These are phyloP conservation scores for Drosophila neotestacea DNA, from an alignment of 2,888 invertebrate genomes.

Conservation along the genomic window DNA sequence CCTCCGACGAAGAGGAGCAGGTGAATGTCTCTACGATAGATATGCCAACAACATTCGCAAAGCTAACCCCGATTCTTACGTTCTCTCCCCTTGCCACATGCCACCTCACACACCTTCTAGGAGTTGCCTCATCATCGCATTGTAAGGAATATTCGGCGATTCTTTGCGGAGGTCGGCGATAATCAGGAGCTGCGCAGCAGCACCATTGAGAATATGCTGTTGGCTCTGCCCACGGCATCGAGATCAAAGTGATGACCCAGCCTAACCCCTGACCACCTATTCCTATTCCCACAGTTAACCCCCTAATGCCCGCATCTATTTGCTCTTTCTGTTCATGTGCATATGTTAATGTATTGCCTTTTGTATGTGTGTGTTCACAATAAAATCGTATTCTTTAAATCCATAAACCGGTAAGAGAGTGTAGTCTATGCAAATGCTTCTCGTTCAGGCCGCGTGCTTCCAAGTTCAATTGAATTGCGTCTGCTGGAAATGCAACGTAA, in stretches of 20 bases:
- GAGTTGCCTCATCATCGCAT: slow-evolving; percentile 89
- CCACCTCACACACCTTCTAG: slow-evolving; percentile 55
- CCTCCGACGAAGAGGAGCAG: slow-evolving; percentile 83
- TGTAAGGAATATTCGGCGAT: slow-evolving; percentile 87
- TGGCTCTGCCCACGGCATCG: slow-evolving; percentile 83
- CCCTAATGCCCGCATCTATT: slow-evolving; percentile 28
- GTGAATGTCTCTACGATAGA: slow-evolving; percentile 55
- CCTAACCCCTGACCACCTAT: background rate
- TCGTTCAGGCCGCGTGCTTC: slow-evolving; percentile 53
- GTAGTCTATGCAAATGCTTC: slow-evolving; percentile 21
- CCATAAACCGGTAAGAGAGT: slow-evolving; percentile 18
- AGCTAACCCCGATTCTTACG: slow-evolving; percentile 22
- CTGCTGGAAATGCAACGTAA: slow-evolving; percentile 84
- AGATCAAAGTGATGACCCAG: slow-evolving; percentile 65
- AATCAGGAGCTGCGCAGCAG: slow-evolving; percentile 83
- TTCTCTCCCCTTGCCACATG: slow-evolving; percentile 1
- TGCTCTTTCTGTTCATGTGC: slow-evolving; percentile 34
- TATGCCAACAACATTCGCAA: slow-evolving; percentile 24
- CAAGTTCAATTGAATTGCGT: slow-evolving; percentile 82
- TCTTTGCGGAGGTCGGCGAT: slow-evolving; percentile 85
- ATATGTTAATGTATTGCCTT: slow-evolving; percentile 34
- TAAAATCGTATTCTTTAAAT: slow-evolving; percentile 43
- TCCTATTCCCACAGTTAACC: slow-evolving; percentile 7
- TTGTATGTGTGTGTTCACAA: slow-evolving; percentile 46
- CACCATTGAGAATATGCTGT: slow-evolving; percentile 85